phyloP scores from a whole-genome alignment of 2,888 invertebrate genomes.

The Drosophila mercatorum region DNA sequence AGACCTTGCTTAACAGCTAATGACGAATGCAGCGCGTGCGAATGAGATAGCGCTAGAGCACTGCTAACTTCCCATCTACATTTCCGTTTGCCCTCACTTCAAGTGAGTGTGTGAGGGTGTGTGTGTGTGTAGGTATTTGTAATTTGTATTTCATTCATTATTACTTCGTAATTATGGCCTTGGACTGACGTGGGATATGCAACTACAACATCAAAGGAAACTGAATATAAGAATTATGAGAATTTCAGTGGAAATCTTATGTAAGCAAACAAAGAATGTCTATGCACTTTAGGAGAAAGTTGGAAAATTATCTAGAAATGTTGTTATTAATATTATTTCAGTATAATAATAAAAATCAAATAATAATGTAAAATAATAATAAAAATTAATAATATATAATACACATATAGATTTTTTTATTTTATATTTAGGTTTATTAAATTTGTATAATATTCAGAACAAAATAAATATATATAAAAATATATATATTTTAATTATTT shows the following conservation, averaged over 20 bases:
- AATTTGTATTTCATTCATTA: slow-evolving; percentile 23
- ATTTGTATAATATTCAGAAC: too few species aligned
- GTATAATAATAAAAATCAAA: too few species aligned
- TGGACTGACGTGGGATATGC: slow-evolving; percentile 7
- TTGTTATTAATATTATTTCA: too few species aligned
- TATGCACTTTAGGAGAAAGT: not conserved
- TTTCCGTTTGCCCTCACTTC: not conserved
- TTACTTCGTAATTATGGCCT: slow-evolving; percentile 33
- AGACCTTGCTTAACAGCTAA: not conserved
- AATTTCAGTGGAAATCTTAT: not conserved
- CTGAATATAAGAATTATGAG: not conserved
- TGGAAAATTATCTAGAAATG: not conserved
- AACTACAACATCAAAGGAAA: slow-evolving; percentile 10
- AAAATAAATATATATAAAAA: too few species aligned
- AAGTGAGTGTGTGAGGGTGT: too few species aligned
- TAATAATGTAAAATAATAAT: too few species aligned
- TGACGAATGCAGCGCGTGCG: slow-evolving; percentile 7
- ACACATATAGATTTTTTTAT: too few species aligned
- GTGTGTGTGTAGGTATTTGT: not conserved
- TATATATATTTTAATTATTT: too few species aligned
- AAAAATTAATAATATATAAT: too few species aligned
- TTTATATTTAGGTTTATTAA: too few species aligned
- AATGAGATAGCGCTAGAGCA: not conserved
- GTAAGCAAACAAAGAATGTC: not conserved
- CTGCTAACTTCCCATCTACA: not conserved